Evolutionary conservation across 1,140 invertebrate genomes (phyloP).

Genomic region (Hypsibius dujardini): DNA sequence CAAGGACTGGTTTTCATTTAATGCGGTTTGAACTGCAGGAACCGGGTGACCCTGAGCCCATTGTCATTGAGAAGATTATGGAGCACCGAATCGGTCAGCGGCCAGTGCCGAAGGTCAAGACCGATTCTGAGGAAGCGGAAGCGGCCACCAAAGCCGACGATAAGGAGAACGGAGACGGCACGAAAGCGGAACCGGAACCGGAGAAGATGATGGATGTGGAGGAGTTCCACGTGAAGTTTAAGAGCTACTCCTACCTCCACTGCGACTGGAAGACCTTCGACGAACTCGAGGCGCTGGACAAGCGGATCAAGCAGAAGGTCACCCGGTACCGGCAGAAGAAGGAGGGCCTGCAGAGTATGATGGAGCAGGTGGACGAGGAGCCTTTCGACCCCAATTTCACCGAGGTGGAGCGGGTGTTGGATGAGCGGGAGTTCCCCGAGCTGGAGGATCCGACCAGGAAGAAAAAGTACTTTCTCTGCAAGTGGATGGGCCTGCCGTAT

Average conservation of each 20-base stretch:
- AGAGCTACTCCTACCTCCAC: conserved; percentile 90
- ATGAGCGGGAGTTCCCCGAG: conserved; percentile 44
- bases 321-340: conserved; percentile 87
- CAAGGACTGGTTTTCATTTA: no score
- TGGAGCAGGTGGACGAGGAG: conserved; percentile 80
- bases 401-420: conserved; percentile 89
- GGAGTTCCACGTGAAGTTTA: conserved; percentile 95
- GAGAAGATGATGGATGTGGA: conserved; percentile 64
- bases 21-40: no score
- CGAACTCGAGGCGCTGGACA: conserved; percentile 85
- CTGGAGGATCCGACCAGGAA: conserved; percentile 44
- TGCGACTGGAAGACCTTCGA: conserved; percentile 98
- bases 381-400: conserved; percentile 96
- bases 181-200: conserved; percentile 15
- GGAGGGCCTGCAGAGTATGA: conserved; percentile 67
- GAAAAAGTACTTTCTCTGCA: conserved; percentile 68
- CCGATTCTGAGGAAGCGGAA: conserved; percentile 18
- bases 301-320: conserved; percentile 76
- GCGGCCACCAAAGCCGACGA: conserved; percentile 24
- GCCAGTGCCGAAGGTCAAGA: conserved; percentile 39
- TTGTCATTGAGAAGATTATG: conserved; percentile 87
- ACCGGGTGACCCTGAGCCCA: conserved; percentile 79
- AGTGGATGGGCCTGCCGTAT: conserved; percentile 90
- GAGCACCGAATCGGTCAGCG: conserved; percentile 63
- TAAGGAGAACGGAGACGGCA: conserved; percentile 23